Evolutionary conservation across 2,888 invertebrate species (phyloP).

Genomic region (Bruchidius siliquastri): DNA sequence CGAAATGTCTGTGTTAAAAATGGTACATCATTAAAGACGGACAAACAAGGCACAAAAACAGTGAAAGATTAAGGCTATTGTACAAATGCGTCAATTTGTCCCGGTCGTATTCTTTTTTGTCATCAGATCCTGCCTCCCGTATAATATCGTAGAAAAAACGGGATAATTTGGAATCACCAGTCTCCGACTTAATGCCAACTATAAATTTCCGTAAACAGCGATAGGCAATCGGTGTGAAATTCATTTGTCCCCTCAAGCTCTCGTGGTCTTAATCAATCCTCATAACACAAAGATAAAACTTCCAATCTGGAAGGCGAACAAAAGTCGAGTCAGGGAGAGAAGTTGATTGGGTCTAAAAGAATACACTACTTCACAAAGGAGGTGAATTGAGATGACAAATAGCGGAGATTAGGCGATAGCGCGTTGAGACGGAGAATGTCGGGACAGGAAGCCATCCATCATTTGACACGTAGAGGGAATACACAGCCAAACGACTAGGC

Average conservation of each 20-base stretch:
- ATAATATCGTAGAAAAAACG: constrained; percentile 30
- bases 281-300: constrained; percentile 45
- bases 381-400: constrained; percentile 47
- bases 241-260: constrained; percentile 40
- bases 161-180: constrained; percentile 41
- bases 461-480: constrained; percentile 31
- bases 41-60: constrained; percentile 21
- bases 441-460: constrained; percentile 44
- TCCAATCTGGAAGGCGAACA: constrained; percentile 44
- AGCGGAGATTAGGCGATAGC: constrained; percentile 42
- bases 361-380: constrained; percentile 45
- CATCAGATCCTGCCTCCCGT: constrained; percentile 24
- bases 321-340: constrained; percentile 38
- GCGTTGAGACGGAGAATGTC: constrained; percentile 42
- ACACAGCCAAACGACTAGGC: background rate
- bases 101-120: constrained; percentile 21
- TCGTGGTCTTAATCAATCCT: constrained; percentile 45
- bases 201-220: constrained; percentile 44
- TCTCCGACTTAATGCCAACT: constrained; percentile 34
- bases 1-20: constrained; percentile 9
- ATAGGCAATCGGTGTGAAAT: constrained; percentile 47
- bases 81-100: constrained; percentile 39
- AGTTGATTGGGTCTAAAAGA: constrained; percentile 46
- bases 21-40: constrained; percentile 13
- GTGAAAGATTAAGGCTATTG: constrained; percentile 27